These are phyloP conservation scores for Myrmecobius fasciatus DNA, from an alignment of 2,113 vertebrate species.

Conservation along the genomic window DNA sequence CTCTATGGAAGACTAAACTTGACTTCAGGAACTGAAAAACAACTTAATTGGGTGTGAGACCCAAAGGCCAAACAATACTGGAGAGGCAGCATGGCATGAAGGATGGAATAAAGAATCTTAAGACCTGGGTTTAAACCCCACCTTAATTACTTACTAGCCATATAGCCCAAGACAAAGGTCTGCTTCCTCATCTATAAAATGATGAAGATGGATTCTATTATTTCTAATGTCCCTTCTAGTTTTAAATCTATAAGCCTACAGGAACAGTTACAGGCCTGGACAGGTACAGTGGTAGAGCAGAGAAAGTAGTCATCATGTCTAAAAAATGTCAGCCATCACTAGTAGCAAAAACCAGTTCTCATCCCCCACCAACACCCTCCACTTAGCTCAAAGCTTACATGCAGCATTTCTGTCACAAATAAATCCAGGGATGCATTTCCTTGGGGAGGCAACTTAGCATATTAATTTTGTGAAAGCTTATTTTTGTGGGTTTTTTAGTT, in stretches of 20 bases:
- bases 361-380: background rate
- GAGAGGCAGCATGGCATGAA: background rate
- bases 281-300: background rate
- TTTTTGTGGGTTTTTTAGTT: background rate
- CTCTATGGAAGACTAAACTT: background rate
- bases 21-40: background rate
- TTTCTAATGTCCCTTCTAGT: background rate
- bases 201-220: background rate
- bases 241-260: background rate
- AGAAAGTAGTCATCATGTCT: background rate
- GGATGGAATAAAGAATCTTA: background rate
- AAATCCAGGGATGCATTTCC: background rate
- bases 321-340: constrained; percentile 60
- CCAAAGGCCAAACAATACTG: background rate
- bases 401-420: background rate
- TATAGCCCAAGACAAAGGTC: background rate
- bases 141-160: background rate
- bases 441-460: background rate
- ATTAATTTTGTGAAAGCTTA: background rate
- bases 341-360: constrained; percentile 51
- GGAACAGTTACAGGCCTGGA: background rate
- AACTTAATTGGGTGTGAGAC: background rate
- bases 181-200: background rate
- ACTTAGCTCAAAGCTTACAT: constrained; percentile 11
- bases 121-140: background rate